These are phyloP conservation scores for Stegastes partitus DNA, from an alignment of 2,113 vertebrate genomes.

Conservation along the genomic window DNA sequence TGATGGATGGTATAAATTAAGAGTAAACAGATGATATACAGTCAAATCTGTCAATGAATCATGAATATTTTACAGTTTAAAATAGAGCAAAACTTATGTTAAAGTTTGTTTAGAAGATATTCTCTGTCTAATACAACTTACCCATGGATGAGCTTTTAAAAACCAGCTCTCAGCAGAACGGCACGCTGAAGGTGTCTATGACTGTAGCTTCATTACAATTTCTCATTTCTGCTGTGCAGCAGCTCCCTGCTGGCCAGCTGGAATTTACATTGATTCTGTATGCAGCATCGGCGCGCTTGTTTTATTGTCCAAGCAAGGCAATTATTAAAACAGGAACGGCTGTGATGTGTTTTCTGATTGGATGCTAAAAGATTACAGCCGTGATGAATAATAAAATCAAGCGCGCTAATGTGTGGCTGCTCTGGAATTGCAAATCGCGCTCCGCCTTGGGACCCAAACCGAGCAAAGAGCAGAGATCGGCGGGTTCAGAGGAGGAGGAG, in stretches of 20 bases:
- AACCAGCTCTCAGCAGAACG: slow-evolving; percentile 35
- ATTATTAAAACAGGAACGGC: slow-evolving; percentile 65
- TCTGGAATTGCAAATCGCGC: slow-evolving; percentile 28
- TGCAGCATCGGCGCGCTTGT: slow-evolving; percentile 58
- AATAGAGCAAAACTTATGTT: background rate
- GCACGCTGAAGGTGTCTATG: slow-evolving; percentile 30
- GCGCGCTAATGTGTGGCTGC: slow-evolving; percentile 33
- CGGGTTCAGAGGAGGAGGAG: background rate
- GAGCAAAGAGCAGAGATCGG: slow-evolving; percentile 22
- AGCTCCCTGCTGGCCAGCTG: slow-evolving; percentile 61
- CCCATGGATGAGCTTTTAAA: slow-evolving; percentile 29
- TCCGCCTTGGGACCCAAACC: background rate
- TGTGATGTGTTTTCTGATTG: slow-evolving; percentile 71
- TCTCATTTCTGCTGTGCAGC: slow-evolving; percentile 54
- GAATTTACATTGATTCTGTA: slow-evolving; percentile 75
- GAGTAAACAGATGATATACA: too few relatives aligned
- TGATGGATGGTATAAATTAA: too few relatives aligned
- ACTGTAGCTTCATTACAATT: slow-evolving; percentile 57
- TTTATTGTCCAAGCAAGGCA: slow-evolving; percentile 64
- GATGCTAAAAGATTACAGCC: slow-evolving; percentile 59
- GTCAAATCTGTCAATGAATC: background rate
- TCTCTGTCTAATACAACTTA: slow-evolving; percentile 16
- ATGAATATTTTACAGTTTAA: background rate
- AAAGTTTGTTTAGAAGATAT: slow-evolving; percentile 3
- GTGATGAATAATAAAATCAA: slow-evolving; percentile 68